A percentile compares a stretch with the other conserved stretches of the same genome.
phyloP scores from a whole-genome alignment of 2,888 invertebrate species.

The Ochlodes sylvanus region DNA sequence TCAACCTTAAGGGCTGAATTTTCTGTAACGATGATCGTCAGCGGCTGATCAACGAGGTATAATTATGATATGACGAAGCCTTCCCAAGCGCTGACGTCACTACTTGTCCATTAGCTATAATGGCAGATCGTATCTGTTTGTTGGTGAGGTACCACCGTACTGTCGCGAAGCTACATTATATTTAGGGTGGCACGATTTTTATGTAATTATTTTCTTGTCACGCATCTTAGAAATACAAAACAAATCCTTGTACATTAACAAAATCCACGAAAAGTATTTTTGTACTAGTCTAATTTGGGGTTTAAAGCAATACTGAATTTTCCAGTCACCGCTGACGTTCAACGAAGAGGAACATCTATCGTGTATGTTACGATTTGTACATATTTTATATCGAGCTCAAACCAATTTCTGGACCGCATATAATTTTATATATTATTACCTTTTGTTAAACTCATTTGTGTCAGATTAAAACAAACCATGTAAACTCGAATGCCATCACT shows the following conservation, averaged over 20 bases:
- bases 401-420: not conserved
- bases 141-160: too few species aligned
- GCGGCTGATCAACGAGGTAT: not conserved
- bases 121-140: too few species aligned
- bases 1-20: not conserved
- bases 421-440: constrained; percentile 17
- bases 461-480: constrained; percentile 24
- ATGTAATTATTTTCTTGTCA: too few species aligned
- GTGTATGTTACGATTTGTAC: constrained; percentile 12
- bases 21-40: not conserved
- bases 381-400: not conserved
- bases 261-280: not conserved
- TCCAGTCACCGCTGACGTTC: not conserved
- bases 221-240: too few species aligned
- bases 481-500: constrained; percentile 32
- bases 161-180: too few species aligned
- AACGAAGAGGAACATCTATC: not conserved
- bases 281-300: not conserved
- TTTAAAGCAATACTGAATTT: not conserved
- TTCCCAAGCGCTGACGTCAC: too few species aligned
- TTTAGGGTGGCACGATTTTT: too few species aligned
- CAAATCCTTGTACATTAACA: not conserved
- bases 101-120: too few species aligned
- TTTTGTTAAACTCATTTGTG: constrained; percentile 24
- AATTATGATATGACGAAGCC: too few species aligned